phyloP scores from a whole-genome alignment of 2,888 invertebrate species.

The Spialia ferax region DNA sequence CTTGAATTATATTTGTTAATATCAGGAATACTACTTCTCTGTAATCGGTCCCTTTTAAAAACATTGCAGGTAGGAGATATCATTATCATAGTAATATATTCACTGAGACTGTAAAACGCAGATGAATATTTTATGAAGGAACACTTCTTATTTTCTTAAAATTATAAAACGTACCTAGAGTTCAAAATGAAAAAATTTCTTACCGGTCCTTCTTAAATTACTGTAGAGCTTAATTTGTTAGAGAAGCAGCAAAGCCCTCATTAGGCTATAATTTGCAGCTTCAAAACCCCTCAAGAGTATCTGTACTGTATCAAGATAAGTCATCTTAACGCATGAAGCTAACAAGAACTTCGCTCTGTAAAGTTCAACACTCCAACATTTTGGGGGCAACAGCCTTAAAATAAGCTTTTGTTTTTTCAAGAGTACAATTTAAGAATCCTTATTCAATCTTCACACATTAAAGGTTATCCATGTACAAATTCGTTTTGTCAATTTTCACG shows the following conservation, averaged over 20 bases:
- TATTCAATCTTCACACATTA: too few relatives aligned
- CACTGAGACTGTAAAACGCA: too few relatives aligned
- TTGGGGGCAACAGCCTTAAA: constrained; percentile 6
- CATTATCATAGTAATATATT: too few relatives aligned
- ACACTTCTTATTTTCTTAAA: background rate
- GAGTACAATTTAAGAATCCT: background rate
- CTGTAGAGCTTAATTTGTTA: background rate
- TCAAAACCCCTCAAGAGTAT: background rate
- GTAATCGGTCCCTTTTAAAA: too few relatives aligned
- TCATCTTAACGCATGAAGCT: constrained; percentile 13
- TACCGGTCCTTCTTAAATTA: background rate
- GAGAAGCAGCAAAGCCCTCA: background rate
- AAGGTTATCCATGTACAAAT: too few relatives aligned
- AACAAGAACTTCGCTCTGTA: constrained; percentile 17
- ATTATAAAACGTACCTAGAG: too few relatives aligned
- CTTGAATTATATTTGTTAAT: too few relatives aligned
- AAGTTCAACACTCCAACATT: constrained; percentile 18
- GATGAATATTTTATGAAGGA: too few relatives aligned
- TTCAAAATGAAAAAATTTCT: background rate
- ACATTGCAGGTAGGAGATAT: too few relatives aligned
- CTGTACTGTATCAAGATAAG: constrained; percentile 21
- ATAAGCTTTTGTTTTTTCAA: constrained; percentile 26
- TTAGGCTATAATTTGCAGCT: background rate
- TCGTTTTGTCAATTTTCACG: too few relatives aligned
- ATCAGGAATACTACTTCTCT: too few relatives aligned